These are phyloP conservation scores for Heliconius eleuchia DNA, from an alignment of 1,140 invertebrate species.

Conservation along the genomic window DNA sequence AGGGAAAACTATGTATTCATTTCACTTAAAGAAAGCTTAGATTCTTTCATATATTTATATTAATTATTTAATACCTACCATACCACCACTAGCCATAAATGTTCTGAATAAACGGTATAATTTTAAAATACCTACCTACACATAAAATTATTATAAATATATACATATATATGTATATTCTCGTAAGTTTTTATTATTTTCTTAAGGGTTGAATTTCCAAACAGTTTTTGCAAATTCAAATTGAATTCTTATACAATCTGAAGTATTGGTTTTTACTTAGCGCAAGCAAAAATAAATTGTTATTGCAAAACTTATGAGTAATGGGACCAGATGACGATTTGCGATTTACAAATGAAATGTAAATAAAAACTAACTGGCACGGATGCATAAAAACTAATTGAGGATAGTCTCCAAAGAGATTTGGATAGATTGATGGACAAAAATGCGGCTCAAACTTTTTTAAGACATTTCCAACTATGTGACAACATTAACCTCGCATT, in stretches of 20 bases:
- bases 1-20: no score
- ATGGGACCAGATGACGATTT: neutral
- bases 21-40: no score
- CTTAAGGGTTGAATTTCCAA: no score
- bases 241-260: neutral
- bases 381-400: constrained; percentile 7
- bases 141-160: no score
- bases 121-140: no score
- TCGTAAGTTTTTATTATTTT: no score
- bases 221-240: no score
- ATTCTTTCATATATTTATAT: no score
- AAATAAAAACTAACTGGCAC: neutral
- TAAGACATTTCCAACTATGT: neutral
- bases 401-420: constrained; percentile 12
- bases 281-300: neutral
- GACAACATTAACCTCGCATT: constrained; percentile 7
- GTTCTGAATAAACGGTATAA: no score
- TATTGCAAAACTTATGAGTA: neutral
- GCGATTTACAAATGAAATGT: constrained; percentile 7
- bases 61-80: no score
- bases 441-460: neutral
- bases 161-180: no score
- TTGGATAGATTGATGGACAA: constrained; percentile 4
- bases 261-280: neutral
- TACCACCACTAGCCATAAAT: no score